Conservation (phyloP, 2,888 invertebrate genomes). For the Xanthia icteritia region DNA sequence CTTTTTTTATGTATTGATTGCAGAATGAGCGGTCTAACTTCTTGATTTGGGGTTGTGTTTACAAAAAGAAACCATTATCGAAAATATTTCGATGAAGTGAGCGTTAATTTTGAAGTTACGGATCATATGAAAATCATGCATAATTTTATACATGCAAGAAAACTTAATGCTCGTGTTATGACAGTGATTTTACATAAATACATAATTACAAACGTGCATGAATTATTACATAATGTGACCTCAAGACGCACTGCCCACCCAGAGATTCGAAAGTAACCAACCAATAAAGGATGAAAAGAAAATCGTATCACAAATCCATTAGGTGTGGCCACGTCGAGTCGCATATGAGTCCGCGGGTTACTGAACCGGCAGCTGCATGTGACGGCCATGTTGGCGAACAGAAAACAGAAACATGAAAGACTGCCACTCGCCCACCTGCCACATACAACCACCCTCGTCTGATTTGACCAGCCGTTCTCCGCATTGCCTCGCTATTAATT, state of each 20-base stretch:
- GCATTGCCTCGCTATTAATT: slow-evolving; percentile 58
- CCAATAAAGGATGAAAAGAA: slow-evolving; percentile 55
- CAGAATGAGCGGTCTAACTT: slow-evolving; percentile 71
- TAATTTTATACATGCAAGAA: slow-evolving; percentile 15
- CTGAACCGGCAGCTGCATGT: slow-evolving; percentile 83
- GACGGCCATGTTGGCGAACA: slow-evolving; percentile 71
- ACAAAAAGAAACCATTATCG: slow-evolving; percentile 71
- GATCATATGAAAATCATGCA: slow-evolving; percentile 2
- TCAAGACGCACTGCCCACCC: slow-evolving; percentile 36
- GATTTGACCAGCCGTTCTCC: slow-evolving; percentile 55
- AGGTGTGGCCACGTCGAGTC: slow-evolving; percentile 65
- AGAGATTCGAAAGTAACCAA: slow-evolving; percentile 50
- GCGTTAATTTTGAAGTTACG: slow-evolving; percentile 8
- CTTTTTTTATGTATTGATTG: slow-evolving; percentile 79
- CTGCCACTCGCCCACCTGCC: slow-evolving; percentile 71
- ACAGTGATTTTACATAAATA: slow-evolving; percentile 15
- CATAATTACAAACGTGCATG: slow-evolving; percentile 2
- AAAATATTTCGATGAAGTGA: slow-evolving; percentile 65
- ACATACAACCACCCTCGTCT: slow-evolving; percentile 49
- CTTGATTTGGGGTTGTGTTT: slow-evolving; percentile 75
- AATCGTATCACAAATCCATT: slow-evolving; percentile 74
- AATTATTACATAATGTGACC: slow-evolving; percentile 20
- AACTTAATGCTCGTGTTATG: slow-evolving; percentile 15
- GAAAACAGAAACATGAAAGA: slow-evolving; percentile 66
- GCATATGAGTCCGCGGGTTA: slow-evolving; percentile 77